Conservation (phyloP, 2,888 invertebrate species). For the Cheiracanthium punctorium region DNA sequence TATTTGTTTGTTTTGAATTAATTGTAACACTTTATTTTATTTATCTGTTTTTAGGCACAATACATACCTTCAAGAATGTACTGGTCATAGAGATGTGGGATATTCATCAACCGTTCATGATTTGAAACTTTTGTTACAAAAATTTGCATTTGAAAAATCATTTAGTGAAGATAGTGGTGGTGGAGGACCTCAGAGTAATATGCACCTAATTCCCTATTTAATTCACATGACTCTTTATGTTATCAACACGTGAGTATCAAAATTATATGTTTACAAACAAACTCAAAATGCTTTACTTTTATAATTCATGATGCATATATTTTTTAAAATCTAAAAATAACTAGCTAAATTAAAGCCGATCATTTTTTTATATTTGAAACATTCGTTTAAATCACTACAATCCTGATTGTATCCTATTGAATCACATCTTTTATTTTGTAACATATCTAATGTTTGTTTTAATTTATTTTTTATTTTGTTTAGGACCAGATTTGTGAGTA, state of each 20-base stretch:
- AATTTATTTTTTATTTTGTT: conserved; percentile 18
- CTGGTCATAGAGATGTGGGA: conserved; percentile 77
- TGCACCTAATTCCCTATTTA: conserved; percentile 96
- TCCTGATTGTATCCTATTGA: no score
- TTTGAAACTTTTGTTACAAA: conserved; percentile 88
- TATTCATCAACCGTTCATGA: conserved; percentile 87
- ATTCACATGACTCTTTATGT: conserved; percentile 96
- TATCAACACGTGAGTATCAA: conserved; percentile 84
- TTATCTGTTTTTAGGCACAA: conserved; percentile 79
- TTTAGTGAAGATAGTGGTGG: conserved; percentile 99
- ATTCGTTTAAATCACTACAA: no score
- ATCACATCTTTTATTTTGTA: no score
- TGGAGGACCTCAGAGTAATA: conserved; percentile 96
- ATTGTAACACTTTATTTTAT: no score
- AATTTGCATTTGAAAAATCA: conserved; percentile 94
- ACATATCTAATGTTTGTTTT: no score
- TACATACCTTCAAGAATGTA: conserved; percentile 78
- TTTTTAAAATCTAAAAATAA: no score
- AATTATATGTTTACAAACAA: no score
- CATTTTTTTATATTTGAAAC: no score
- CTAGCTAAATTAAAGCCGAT: no score
- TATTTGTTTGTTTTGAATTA: no score
- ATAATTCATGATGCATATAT: no score
- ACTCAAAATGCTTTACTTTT: no score
- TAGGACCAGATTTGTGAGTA: conserved; percentile 77